Base-by-base conservation (phyloP, 2,113 vertebrate genomes). In the Chaetorhynchus papuensis region DNA sequence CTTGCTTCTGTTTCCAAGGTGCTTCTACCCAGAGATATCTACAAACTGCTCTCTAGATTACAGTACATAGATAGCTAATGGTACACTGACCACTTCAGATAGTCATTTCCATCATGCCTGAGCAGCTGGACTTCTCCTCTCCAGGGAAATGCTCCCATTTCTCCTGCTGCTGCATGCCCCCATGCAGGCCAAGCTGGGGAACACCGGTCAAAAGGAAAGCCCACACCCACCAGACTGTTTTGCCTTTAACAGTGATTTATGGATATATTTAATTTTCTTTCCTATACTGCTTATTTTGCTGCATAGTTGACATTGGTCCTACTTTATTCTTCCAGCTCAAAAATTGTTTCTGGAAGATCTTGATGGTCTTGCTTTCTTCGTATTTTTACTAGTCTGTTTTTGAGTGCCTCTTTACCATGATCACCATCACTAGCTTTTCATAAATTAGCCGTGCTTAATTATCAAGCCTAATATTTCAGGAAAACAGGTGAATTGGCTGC, bases 1-100 rank as follows among this genome's bases (percentile, higher is more conserved):
- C 35, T 50, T 64, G 11, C 27, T 69, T 68, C 59, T 72, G 2
- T 35, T 71, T 52, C 33, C 60, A 33, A 64, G 35, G 49, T 2
- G 1, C 6, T 77, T 71, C 63, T 41, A 10, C 15, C 6, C 3
- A 47, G 16, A 86, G 31, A 19, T 0, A 0, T 64, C 23, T 77
- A 42, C 41, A 47, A 68, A 59, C 42, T 42, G 15, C 30, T 45
- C 13, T 44, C 59, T 33, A 26, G 35, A 37, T 41, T 49, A 18
- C 2, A 15, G 27, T 24, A 15, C 0, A 2, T 8, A 28, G 50
- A 26, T 31, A 79, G 47, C 33, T 18, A 2, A 22, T 28, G 15
- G 8, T 7, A 5, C 13, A 19, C 13, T 35, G 26, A 35, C 15
- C 54, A 42, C 44, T 76, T 56, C 59, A 27, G 28, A 39, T 15